A percentile compares a stretch with the other conserved stretches of the same genome.
Evolutionary conservation across 1,140 invertebrate genomes (phyloP).

Genomic region (Archivesica marissinica): DNA sequence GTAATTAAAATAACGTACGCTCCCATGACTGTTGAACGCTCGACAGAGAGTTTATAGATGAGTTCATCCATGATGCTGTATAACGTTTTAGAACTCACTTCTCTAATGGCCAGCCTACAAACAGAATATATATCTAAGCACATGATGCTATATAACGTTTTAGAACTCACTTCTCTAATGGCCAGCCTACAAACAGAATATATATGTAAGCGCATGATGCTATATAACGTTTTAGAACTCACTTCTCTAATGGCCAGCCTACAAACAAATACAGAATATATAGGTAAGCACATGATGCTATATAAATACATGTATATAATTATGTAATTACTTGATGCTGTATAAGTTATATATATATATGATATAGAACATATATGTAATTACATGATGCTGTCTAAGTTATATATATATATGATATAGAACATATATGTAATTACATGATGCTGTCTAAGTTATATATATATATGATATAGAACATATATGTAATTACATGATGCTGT

Average conservation of each 20-base stretch:
- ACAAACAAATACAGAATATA: no score
- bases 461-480: no score
- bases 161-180: constrained; percentile 67
- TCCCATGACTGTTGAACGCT: constrained; percentile 73
- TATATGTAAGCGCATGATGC: no score
- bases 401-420: no score
- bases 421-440: no score
- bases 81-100: constrained; percentile 69
- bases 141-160: constrained; percentile 73
- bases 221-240: constrained; percentile 68
- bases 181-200: constrained; percentile 64
- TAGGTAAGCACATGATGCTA: constrained; percentile 75
- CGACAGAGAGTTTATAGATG: constrained; percentile 81
- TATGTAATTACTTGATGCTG: no score
- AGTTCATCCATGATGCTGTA: constrained; percentile 81
- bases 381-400: no score
- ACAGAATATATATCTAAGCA: not conserved
- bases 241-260: constrained; percentile 66
- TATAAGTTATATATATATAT: no score
- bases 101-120: constrained; percentile 65
- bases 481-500: no score
- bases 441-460: no score
- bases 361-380: no score
- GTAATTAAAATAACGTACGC: constrained; percentile 77
- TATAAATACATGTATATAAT: no score